These are phyloP conservation scores for Hylaeus volcanicus DNA, from an alignment of 1,140 invertebrate species.

Conservation along the genomic window DNA sequence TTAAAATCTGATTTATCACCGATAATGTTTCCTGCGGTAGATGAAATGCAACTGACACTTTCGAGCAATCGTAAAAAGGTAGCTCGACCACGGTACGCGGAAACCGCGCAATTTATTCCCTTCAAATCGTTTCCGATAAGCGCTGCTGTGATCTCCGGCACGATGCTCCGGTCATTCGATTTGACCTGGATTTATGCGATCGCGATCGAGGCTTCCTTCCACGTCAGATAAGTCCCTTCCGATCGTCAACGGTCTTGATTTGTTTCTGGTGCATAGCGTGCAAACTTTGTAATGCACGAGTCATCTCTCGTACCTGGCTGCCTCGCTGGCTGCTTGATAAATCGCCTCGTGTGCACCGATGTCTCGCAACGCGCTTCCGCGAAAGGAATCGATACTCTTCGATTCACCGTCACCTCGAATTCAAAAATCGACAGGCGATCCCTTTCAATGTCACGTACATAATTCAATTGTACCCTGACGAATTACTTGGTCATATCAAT, in stretches of 20 bases:
- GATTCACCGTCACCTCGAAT: slow-evolving; percentile 34
- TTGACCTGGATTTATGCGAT: slow-evolving; percentile 59
- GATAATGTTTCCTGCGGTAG: not conserved
- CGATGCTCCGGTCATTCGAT: slow-evolving; percentile 35
- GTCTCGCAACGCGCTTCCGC: slow-evolving; percentile 44
- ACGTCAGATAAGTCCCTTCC: slow-evolving; percentile 44
- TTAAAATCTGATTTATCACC: not conserved
- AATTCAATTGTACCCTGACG: too few species aligned
- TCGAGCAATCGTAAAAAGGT: slow-evolving; percentile 3
- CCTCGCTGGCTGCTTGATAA: slow-evolving; percentile 54
- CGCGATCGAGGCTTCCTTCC: slow-evolving; percentile 49
- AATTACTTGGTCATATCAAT: too few species aligned
- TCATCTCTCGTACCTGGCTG: slow-evolving; percentile 58
- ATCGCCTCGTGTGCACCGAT: slow-evolving; percentile 36
- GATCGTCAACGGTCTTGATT: slow-evolving; percentile 52
- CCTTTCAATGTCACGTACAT: too few species aligned
- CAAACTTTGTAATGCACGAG: slow-evolving; percentile 47
- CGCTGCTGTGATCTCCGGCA: slow-evolving; percentile 3
- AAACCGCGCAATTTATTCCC: slow-evolving; percentile 39
- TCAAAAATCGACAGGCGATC: not conserved
- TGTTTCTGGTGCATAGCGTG: slow-evolving; percentile 58
- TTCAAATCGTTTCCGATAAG: slow-evolving; percentile 28
- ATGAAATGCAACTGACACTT: slow-evolving; percentile 18
- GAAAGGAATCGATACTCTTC: slow-evolving; percentile 37
- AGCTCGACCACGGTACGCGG: not conserved